These are phyloP conservation scores for Microcebus murinus DNA, from an alignment of 2,113 vertebrate species.

Conservation along the genomic window DNA sequence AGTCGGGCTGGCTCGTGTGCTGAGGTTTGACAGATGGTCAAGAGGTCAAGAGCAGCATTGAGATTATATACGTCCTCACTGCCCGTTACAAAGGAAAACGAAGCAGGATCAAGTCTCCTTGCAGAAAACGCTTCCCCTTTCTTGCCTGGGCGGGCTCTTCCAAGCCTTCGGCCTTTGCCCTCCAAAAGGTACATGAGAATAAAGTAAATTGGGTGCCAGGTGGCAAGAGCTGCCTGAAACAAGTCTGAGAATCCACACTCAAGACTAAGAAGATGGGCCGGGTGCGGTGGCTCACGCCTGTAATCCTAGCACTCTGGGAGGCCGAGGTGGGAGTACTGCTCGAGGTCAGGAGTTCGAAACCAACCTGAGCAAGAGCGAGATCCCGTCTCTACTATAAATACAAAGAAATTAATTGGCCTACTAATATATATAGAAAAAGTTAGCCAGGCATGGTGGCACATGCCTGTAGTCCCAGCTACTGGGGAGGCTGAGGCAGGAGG, in stretches of 20 bases:
- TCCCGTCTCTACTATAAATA: no score
- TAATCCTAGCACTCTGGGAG: no score
- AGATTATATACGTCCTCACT: neutral
- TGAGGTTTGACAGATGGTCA: neutral
- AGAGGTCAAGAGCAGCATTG: neutral
- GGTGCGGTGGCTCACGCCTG: no score
- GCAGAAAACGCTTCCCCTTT: slow-evolving; percentile 19
- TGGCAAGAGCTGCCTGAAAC: neutral
- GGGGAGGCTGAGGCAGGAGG: no score
- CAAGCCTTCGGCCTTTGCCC: slow-evolving; percentile 3
- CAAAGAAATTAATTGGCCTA: no score
- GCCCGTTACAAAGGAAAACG: slow-evolving; percentile 11
- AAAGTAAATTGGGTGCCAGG: slow-evolving; percentile 22
- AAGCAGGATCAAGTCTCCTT: neutral
- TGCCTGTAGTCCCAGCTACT: no score
- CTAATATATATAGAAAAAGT: no score
- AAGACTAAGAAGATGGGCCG: neutral
- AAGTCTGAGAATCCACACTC: neutral
- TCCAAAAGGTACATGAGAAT: slow-evolving; percentile 49
- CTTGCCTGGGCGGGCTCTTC: neutral
- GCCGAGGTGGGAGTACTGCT: no score
- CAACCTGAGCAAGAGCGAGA: no score
- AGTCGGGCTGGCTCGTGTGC: neutral
- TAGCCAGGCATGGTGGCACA: no score
- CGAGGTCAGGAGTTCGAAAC: no score